Evolutionary conservation across 2,113 vertebrate genomes (phyloP).

Genomic region (Datnioides undecimradiatus): DNA sequence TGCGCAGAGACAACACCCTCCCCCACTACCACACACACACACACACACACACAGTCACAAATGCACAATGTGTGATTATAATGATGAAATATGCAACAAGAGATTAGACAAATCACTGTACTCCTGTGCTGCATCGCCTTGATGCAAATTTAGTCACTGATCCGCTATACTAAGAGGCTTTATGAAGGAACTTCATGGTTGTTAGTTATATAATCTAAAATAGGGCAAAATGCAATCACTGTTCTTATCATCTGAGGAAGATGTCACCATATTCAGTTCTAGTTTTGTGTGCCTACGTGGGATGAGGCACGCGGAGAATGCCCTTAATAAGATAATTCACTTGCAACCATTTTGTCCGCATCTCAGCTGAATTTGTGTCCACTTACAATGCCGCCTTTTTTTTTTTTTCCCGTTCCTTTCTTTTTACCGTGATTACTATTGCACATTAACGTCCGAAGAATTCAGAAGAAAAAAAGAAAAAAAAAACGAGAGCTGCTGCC

Average conservation of each 20-base stretch:
- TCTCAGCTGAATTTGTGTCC: conserved; percentile 71
- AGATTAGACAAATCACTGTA: conserved; percentile 85
- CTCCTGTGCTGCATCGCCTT: conserved; percentile 77
- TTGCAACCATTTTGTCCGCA: conserved; percentile 67
- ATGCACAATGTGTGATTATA: conserved; percentile 70
- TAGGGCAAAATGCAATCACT: conserved; percentile 82
- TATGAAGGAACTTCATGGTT: conserved; percentile 84
- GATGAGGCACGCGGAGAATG: conserved; percentile 59
- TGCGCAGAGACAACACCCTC: conserved; percentile 32
- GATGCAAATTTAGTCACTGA: conserved; percentile 86
- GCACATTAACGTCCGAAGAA: conserved; percentile 40
- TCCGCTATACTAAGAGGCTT: conserved; percentile 86
- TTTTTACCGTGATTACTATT: conserved; percentile 45
- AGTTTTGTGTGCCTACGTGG: conserved; percentile 59
- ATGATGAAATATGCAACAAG: conserved; percentile 84
- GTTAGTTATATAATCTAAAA: conserved; percentile 86
- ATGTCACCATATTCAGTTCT: conserved; percentile 71
- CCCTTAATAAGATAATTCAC: conserved; percentile 75
- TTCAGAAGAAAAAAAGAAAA: background rate
- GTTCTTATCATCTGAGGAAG: conserved; percentile 80
- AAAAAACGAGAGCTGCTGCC: conserved; percentile 31
- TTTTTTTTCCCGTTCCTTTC: too few species aligned
- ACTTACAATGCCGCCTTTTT: conserved; percentile 54
- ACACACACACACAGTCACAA: conserved; percentile 25
- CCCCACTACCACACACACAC: conserved; percentile 18